Base-by-base conservation (phyloP, 2,113 vertebrate species). In the Jaculus jaculus region DNA sequence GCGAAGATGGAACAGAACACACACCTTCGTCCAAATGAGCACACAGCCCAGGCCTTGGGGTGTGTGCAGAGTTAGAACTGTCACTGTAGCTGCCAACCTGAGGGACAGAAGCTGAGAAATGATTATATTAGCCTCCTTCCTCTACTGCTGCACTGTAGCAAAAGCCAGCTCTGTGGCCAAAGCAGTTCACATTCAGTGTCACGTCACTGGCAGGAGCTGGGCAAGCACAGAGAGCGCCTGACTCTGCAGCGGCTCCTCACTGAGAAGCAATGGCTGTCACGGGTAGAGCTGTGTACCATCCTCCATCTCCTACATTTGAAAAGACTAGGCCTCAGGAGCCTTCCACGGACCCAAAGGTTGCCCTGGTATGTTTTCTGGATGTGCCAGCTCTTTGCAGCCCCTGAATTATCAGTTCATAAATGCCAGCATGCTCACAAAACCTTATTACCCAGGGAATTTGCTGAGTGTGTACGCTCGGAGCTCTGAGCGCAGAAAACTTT, bases 391-490 rank as follows among this genome's bases (percentile, higher is more conserved):
- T 74, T 79, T 54, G 5, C 5, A 32, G 87, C 0, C 42, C 60
- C 84, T 15, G 68, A 37, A 87, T 47, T 95, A 96, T 93, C 82
- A 94, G 82, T 91, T 93, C 94, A 87, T 95, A 54, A 58, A 83
- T 86, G 97, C 61, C 65, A 80, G 89, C 93, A 95, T 9, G 84
- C 75, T 96, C 23, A 71, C 69, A 95, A 97, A 96, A 95, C 75
- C 71, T 93, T 39, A 93, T 91, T 94, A 92, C 80, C 83, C 37
- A 28, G 84, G 81, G 94, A 97, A 97, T 47, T 88, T 3, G 94
- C 97, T 96, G 93, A 98, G 89, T 90, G 66, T 0, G 68, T 89
- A 95, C 81, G 87, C 90, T 60, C 37, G 73, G 92, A 93, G 92
- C 87, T 61, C 68, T 4, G 84, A 94, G 68, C 20, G 69, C 89